phyloP scores from a whole-genome alignment of 1,140 invertebrate genomes.

The Cyrtorhinus lividipennis region DNA sequence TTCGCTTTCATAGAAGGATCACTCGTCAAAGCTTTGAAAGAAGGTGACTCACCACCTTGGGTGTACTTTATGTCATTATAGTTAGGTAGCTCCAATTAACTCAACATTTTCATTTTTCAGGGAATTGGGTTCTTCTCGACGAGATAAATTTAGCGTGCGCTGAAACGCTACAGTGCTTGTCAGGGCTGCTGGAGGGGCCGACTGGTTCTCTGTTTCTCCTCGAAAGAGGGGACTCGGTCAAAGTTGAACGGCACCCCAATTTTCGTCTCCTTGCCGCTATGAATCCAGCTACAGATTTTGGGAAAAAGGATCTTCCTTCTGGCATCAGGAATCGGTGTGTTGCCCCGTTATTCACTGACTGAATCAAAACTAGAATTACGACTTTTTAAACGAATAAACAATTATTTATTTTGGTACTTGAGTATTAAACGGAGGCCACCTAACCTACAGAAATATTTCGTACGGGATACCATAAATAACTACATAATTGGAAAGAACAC shows the following conservation, averaged over 20 bases:
- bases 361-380: too few species aligned
- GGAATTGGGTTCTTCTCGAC: conserved; percentile 89
- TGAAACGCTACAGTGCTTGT: conserved; percentile 90
- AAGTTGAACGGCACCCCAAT: conserved; percentile 65
- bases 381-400: too few species aligned
- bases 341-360: neutral
- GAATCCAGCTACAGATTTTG: conserved; percentile 99
- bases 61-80: neutral
- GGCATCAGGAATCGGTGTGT: conserved; percentile 70
- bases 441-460: too few species aligned
- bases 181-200: conserved; percentile 73
- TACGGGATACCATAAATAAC: too few species aligned
- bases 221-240: conserved; percentile 70
- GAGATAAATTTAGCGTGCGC: conserved; percentile 95
- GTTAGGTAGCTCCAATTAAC: too few species aligned
- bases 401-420: too few species aligned
- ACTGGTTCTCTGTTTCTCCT: conserved; percentile 64
- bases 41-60: conserved; percentile 46
- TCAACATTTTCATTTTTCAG: conserved; percentile 22
- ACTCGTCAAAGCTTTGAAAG: conserved; percentile 73
- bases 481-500: too few species aligned
- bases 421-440: too few species aligned
- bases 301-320: conserved; percentile 86
- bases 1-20: conserved; percentile 90
- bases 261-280: conserved; percentile 98